Evolutionary conservation across 2,888 invertebrate genomes (phyloP).

Genomic region (Philonicus albiceps): DNA sequence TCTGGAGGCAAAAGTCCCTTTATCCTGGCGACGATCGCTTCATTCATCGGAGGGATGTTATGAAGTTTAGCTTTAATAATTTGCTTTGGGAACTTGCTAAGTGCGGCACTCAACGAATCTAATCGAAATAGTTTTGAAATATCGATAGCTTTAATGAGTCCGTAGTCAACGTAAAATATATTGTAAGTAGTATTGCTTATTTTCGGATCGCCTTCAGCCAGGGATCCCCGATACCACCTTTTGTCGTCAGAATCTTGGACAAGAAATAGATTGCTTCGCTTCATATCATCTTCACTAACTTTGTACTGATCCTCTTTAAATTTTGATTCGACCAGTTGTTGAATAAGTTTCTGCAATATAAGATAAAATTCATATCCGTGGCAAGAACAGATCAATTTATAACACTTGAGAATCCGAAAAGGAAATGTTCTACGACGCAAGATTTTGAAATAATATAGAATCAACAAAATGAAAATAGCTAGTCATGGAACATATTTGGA

Average conservation of each 20-base stretch:
- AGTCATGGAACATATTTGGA: too few relatives aligned
- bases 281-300: conserved; percentile 54
- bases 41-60: conserved; percentile 66
- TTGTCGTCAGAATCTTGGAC: conserved; percentile 60
- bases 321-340: conserved; percentile 56
- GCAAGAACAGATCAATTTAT: too few relatives aligned
- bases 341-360: conserved; percentile 52
- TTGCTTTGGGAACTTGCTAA: conserved; percentile 68
- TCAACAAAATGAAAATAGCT: too few relatives aligned
- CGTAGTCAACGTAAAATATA: conserved; percentile 68
- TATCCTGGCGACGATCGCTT: conserved; percentile 67
- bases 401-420: too few relatives aligned
- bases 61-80: conserved; percentile 69
- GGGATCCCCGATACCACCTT: conserved; percentile 65
- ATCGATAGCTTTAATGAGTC: conserved; percentile 63
- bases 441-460: too few relatives aligned
- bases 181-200: conserved; percentile 59
- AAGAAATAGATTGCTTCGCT: conserved; percentile 64
- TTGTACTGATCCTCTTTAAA: conserved; percentile 58
- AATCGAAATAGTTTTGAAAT: conserved; percentile 64
- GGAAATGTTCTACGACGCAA: background rate
- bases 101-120: conserved; percentile 66
- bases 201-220: conserved; percentile 54
- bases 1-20: conserved; percentile 68
- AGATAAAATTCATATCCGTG: background rate